Base-by-base conservation (phyloP, 2,888 invertebrate species). In the Rhingia campestris region DNA sequence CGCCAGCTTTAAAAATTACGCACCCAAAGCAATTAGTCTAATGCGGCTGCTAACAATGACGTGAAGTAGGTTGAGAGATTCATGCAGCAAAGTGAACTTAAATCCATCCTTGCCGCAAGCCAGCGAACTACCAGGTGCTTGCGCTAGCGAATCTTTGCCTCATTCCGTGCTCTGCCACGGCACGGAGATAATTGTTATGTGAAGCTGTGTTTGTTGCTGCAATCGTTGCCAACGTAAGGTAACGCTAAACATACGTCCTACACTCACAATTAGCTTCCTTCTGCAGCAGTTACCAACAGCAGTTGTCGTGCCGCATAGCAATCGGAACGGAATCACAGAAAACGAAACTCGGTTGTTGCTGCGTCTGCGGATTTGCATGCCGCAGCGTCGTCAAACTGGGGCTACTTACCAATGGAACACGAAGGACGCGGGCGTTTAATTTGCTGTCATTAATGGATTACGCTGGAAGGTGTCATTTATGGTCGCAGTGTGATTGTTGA, bases 381-480 rank as follows among this genome's bases (percentile, higher is more conserved):
- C 32, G 63, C 63, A 43, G 58, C 43, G 41, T n/a, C 54, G 7
- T 39, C 35, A 63, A 72, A 54, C 70, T 77, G 49, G 80, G 51
- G 74, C 80, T 69, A 61, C 80, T 67, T 74, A 39, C 12, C 76
- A 54, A 54, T 61, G 72, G 58, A 39, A 30, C 66, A 74, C 66
- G 64, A 81, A 82, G 67, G 73, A 82, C 67, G 82, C 82, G 79
- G 82, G 82, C 79, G 82, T 77, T 59, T 79, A 82, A 82, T 81
- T 82, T 61, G 79, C 73, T 79, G 82, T 74, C 79, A 74, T 82
- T 79, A 74, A 79, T 69, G 73, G 80, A 80, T 73, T 61, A 66
- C 67, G 22, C 63, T 73, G 51, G 49, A 82, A 77, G 80, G 81
- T 82, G 81, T 82, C 77, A 32, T 73, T 80, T 61, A 80, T 66